Evolutionary conservation across 35 echinoderm and acorn worm species (phyloP).

Genomic region (Holothuria glaberrima): DNA sequence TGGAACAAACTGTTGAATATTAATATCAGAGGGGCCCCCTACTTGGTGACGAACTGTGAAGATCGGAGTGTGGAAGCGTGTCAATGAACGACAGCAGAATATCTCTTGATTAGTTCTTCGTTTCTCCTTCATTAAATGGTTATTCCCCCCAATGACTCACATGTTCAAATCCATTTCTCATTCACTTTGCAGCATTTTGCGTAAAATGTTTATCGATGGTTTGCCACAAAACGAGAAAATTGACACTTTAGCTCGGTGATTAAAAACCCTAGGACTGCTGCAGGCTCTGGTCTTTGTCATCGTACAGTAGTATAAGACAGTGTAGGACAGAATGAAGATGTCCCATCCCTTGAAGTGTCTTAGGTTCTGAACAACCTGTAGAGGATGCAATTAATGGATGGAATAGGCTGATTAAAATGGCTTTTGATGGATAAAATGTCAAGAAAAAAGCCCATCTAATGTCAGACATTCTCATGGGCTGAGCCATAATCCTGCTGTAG

Average conservation of each 20-base stretch:
- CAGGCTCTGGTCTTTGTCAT: conserved; percentile 30
- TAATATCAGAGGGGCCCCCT: conserved; percentile 17
- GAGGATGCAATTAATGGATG: no score
- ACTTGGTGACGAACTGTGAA: not conserved
- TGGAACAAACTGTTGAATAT: conserved; percentile 19
- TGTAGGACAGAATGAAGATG: no score
- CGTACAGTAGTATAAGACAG: no score
- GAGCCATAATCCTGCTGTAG: no score
- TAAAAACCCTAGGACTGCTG: not conserved
- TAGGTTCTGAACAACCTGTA: no score
- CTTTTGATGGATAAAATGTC: no score
- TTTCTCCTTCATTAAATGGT: conserved; percentile 44
- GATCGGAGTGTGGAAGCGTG: not conserved
- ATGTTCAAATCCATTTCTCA: conserved; percentile 37
- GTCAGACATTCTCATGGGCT: no score
- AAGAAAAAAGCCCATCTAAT: no score
- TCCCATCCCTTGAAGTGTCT: no score
- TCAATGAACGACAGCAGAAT: conserved; percentile 41
- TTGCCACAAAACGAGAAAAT: conserved; percentile 34
- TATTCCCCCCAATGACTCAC: conserved; percentile 49
- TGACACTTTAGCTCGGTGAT: conserved; percentile 45
- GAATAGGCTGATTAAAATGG: no score
- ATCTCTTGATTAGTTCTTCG: conserved; percentile 14
- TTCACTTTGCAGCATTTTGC: conserved; percentile 54
- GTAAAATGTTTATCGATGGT: conserved; percentile 47